A percentile compares a stretch with the other conserved stretches of the same genome.
Conservation (phyloP, 1,140 invertebrate genomes). For the Pseudomyrmex gracilis region DNA sequence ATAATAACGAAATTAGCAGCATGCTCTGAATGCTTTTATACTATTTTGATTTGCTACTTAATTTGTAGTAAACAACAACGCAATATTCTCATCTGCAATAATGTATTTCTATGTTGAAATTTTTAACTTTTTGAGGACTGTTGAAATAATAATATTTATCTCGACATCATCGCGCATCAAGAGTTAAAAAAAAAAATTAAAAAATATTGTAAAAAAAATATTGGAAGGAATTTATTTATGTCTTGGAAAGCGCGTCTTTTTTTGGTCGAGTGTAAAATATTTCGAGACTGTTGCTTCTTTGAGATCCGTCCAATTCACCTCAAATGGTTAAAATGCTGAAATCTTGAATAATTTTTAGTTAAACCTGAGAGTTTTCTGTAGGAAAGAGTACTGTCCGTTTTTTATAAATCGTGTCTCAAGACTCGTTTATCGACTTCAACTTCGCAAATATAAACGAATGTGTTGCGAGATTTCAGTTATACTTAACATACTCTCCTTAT, state of each 20-base stretch:
- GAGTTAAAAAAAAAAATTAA: conserved; percentile 9
- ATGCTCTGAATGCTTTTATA: conserved; percentile 76
- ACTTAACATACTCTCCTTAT: conserved; percentile 7
- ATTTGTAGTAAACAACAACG: conserved; percentile 66
- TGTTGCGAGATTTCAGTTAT: conserved; percentile 17
- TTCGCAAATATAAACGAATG: not conserved
- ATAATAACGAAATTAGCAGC: conserved; percentile 72
- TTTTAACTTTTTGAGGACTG: conserved; percentile 70
- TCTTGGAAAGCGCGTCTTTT: not conserved
- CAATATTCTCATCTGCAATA: conserved; percentile 69
- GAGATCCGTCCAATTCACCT: conserved; percentile 48
- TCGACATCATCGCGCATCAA: conserved; percentile 11
- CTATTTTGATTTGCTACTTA: conserved; percentile 76
- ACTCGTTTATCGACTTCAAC: conserved; percentile 24
- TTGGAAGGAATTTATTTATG: conserved; percentile 9
- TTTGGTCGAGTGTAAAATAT: conserved; percentile 17
- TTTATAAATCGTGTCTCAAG: conserved; percentile 29
- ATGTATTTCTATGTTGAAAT: conserved; percentile 68
- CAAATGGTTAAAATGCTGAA: conserved; percentile 68
- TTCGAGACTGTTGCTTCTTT: conserved; percentile 27
- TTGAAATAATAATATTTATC: conserved; percentile 40
- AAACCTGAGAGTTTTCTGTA: conserved; percentile 77
- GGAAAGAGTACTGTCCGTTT: conserved; percentile 65
- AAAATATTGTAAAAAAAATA: conserved; percentile 24
- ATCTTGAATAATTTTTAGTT: conserved; percentile 69